Percentiles rank a stretch among this genome's conserved stretches.
Conservation (phyloP, 1,140 invertebrate species). For the Zaprionus capensis region DNA sequence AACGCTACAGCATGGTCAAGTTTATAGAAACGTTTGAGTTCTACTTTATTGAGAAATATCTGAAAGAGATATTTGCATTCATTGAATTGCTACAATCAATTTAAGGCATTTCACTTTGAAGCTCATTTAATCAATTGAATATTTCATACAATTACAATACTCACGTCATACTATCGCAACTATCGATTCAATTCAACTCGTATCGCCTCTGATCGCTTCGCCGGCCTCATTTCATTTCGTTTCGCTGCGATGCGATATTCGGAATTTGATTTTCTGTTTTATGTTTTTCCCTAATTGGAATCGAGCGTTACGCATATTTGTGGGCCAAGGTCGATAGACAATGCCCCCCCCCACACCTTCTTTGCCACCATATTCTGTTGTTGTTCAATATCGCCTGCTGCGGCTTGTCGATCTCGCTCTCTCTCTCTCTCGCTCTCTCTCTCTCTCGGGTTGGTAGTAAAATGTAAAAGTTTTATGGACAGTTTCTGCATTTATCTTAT, state of each 20-base stretch:
- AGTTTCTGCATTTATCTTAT: constrained; percentile 57
- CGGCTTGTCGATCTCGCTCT: constrained; percentile 8
- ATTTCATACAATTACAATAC: neutral
- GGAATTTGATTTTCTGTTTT: constrained; percentile 19
- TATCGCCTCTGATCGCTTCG: neutral
- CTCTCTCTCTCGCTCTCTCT: no score
- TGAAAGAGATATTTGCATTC: no score
- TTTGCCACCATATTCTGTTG: neutral
- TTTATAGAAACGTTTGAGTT: neutral
- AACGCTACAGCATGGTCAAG: neutral
- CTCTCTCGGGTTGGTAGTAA: constrained; percentile 11
- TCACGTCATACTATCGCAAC: constrained; percentile 3
- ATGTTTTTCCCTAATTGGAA: constrained; percentile 20
- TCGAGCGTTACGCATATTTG: constrained; percentile 7
- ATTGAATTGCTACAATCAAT: no score
- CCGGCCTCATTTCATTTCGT: neutral
- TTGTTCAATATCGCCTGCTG: neutral
- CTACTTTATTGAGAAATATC: neutral
- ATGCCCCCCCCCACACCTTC: neutral
- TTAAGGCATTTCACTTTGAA: no score
- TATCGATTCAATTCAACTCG: constrained; percentile 4
- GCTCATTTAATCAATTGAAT: neutral
- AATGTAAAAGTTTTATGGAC: constrained; percentile 42
- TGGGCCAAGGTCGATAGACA: constrained; percentile 49
- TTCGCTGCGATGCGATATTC: neutral